Evolutionary conservation across 1,140 invertebrate genomes (phyloP).

Genomic region (Heliconius himera): DNA sequence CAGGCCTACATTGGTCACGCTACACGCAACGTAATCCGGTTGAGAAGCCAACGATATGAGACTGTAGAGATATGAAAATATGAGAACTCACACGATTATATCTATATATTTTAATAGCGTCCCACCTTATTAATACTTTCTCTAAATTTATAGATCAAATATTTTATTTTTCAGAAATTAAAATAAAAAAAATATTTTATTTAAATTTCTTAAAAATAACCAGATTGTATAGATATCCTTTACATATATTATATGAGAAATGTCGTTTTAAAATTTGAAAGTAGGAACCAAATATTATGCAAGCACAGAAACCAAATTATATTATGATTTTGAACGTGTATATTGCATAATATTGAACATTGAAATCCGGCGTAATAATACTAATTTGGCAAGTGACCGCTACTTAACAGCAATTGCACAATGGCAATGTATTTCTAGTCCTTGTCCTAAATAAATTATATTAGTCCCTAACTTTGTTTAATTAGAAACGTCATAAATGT

Average conservation of each 20-base stretch:
- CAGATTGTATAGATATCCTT: no score
- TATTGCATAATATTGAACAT: no score
- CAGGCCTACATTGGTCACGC: slow-evolving; percentile 60
- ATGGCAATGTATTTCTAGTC: neutral
- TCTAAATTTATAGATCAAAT: neutral
- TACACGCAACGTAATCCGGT: slow-evolving; percentile 46
- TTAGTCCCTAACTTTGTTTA: neutral
- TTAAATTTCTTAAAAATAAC: no score
- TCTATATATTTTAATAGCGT: neutral
- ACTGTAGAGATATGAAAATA: slow-evolving; percentile 15
- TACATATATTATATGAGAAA: no score
- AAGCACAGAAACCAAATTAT: no score
- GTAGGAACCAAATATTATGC: no score
- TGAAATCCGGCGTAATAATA: neutral
- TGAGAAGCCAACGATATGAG: slow-evolving; percentile 46
- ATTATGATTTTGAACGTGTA: no score
- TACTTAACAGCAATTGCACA: neutral
- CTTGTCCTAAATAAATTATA: neutral
- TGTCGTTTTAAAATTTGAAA: no score
- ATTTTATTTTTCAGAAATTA: no score
- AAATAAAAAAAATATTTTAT: no score
- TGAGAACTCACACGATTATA: neutral
- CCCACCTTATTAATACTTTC: neutral
- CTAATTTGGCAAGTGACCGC: neutral
- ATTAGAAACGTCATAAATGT: neutral